phyloP scores from a whole-genome alignment of 2,888 invertebrate genomes.

The Machimus rusticus region DNA sequence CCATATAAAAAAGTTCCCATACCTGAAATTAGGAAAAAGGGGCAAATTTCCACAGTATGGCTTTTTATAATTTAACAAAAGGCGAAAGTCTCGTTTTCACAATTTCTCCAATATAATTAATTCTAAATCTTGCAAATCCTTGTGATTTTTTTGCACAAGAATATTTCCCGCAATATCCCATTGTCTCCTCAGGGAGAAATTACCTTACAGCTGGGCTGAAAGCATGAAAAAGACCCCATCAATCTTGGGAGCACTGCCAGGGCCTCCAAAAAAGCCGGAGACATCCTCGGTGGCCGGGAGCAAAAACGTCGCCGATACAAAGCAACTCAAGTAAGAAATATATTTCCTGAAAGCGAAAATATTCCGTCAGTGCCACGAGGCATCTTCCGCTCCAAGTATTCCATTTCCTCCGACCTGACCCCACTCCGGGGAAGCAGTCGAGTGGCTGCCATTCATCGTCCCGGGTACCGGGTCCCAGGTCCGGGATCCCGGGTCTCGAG shows the following conservation, averaged over 20 bases:
- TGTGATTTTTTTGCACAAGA: background rate
- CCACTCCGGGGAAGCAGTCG: background rate
- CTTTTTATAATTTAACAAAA: background rate
- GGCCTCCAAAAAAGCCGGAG: background rate
- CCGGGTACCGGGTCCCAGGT: background rate
- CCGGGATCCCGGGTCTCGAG: too few relatives aligned
- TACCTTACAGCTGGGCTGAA: background rate
- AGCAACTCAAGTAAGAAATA: background rate
- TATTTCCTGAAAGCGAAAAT: constrained; percentile 20
- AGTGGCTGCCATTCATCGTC: background rate
- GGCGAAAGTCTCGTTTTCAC: background rate
- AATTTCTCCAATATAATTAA: background rate
- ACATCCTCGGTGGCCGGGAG: background rate
- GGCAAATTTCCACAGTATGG: background rate
- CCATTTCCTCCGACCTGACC: background rate
- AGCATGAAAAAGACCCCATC: background rate
- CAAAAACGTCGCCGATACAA: background rate
- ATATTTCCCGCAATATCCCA: background rate
- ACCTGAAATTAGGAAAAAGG: background rate
- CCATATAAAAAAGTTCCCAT: background rate
- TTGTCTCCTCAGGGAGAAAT: background rate
- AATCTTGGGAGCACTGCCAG: background rate
- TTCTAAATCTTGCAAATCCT: background rate
- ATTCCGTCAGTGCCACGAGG: constrained; percentile 25
- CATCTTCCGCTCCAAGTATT: constrained; percentile 19